phyloP scores from a whole-genome alignment of 2,888 invertebrate species.

The Nomada lathburiana region DNA sequence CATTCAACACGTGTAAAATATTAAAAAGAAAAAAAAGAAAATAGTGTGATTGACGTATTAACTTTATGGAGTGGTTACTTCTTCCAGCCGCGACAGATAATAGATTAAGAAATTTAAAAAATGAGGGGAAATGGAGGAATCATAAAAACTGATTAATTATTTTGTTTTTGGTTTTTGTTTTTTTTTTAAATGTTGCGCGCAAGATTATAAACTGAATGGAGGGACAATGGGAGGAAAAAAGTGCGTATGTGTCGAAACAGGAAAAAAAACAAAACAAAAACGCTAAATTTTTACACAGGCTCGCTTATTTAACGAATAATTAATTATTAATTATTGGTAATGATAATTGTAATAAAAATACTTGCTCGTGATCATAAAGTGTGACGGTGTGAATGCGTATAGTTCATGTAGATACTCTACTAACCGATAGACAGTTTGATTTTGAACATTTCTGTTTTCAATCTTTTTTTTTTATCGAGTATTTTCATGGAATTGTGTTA shows the following conservation, averaged over 20 bases:
- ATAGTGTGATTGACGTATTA: conserved; percentile 69
- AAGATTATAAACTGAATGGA: conserved; percentile 61
- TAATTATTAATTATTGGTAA: conserved; percentile 75
- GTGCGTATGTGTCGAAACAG: conserved; percentile 63
- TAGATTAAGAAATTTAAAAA: conserved; percentile 65
- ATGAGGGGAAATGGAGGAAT: conserved; percentile 39
- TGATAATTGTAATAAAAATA: conserved; percentile 73
- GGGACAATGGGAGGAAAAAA: conserved; percentile 57
- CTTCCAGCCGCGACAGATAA: conserved; percentile 71
- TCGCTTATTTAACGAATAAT: conserved; percentile 80
- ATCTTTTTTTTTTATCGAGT: neutral
- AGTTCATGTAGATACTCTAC: conserved; percentile 68
- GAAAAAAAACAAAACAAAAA: conserved; percentile 41
- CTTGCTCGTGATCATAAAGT: conserved; percentile 75
- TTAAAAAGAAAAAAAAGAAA: conserved; percentile 46
- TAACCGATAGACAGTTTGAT: conserved; percentile 61
- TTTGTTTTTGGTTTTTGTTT: neutral
- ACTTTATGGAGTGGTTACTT: conserved; percentile 69
- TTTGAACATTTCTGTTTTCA: conserved; percentile 11
- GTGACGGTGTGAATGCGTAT: conserved; percentile 72
- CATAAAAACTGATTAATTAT: conserved; percentile 57
- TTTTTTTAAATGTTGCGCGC: conserved; percentile 67
- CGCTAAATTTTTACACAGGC: conserved; percentile 81
- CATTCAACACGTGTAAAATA: conserved; percentile 67
- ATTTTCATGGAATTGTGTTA: conserved; percentile 36